Evolutionary conservation across 2,797 vertebrate genomes (phyloP).

Genomic region (Rhodeus uyekii): DNA sequence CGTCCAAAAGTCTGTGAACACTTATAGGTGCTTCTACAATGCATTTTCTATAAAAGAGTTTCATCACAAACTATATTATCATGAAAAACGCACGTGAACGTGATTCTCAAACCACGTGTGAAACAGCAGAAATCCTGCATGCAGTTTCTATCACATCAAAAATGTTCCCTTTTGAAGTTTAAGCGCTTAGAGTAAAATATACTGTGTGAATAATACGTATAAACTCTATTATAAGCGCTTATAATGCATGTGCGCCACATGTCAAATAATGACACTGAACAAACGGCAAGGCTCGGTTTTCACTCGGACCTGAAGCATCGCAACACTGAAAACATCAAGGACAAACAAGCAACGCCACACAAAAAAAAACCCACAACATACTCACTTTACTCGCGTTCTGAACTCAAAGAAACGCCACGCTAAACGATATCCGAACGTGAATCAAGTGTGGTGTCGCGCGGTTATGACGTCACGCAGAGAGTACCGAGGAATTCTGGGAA

Average conservation of each 20-base stretch:
- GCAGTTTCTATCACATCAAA: background rate
- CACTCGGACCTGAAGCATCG: background rate
- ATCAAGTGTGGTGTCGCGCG: background rate
- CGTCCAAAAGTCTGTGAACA: background rate
- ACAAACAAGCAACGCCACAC: background rate
- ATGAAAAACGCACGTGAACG: background rate
- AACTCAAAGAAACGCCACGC: background rate
- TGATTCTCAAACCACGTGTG: conserved; percentile 13
- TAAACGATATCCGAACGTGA: background rate
- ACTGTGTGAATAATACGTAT: background rate
- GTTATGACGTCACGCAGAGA: background rate
- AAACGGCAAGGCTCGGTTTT: background rate
- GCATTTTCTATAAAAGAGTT: background rate
- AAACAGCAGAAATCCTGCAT: background rate
- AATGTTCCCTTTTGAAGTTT: background rate
- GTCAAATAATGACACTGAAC: background rate
- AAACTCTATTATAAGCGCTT: background rate
- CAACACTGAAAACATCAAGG: background rate
- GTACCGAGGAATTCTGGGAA: background rate
- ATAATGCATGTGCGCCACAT: background rate
- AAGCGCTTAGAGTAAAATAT: background rate
- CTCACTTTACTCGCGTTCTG: background rate
- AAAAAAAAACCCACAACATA: background rate
- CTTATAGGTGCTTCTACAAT: background rate
- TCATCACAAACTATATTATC: background rate